Percentiles rank a stretch among this genome's conserved stretches.
These are phyloP conservation scores for Patagioenas fasciata DNA, from an alignment of 2,113 vertebrate genomes.

Conservation along the genomic window DNA sequence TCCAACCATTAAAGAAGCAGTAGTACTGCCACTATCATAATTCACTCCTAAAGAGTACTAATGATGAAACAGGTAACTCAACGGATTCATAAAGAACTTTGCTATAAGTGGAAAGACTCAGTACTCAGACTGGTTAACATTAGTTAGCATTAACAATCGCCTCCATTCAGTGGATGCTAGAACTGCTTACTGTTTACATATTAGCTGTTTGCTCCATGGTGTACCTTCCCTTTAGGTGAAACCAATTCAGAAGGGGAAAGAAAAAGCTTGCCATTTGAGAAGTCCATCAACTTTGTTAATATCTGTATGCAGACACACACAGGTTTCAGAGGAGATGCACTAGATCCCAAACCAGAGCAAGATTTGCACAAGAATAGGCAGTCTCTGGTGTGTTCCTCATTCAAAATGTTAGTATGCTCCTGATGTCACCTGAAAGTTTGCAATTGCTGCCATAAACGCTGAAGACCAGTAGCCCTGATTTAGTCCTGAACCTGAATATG, in stretches of 20 bases:
- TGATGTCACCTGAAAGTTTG: not conserved
- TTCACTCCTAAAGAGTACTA: not conserved
- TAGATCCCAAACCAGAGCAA: not conserved
- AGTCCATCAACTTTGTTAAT: not conserved
- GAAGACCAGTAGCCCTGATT: not conserved
- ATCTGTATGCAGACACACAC: not conserved
- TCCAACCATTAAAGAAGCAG: not conserved
- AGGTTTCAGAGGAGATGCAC: not conserved
- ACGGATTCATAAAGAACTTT: not conserved
- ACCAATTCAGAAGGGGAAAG: not conserved
- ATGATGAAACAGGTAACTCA: not conserved
- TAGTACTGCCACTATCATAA: not conserved
- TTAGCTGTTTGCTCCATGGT: not conserved
- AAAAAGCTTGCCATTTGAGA: not conserved
- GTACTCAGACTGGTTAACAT: not conserved
- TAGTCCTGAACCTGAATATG: not conserved
- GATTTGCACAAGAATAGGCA: not conserved
- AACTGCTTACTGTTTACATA: not conserved
- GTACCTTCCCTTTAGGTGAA: not conserved
- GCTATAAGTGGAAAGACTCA: not conserved
- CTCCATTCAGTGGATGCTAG: not conserved
- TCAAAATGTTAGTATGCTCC: not conserved
- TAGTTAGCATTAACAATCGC: not conserved
- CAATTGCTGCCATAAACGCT: not conserved
- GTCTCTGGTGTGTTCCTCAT: not conserved